Evolutionary conservation across 2,797 vertebrate genomes (phyloP), one percentile per base, ranked within the genome.

Genomic region (Parauchenoglanis ngamensis): DNA sequence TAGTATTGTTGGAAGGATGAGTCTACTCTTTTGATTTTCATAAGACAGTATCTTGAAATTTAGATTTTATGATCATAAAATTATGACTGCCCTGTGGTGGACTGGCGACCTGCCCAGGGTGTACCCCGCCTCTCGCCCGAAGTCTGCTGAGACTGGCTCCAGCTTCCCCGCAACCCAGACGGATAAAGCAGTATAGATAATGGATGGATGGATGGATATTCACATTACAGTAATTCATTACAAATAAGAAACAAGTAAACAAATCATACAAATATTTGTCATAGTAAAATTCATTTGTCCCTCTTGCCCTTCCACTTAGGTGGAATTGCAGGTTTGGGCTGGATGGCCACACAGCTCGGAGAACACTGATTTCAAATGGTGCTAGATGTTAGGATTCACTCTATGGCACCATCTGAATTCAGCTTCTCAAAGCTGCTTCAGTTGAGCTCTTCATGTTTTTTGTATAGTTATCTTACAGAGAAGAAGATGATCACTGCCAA

Each of bases 331-430:
- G 40, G 5, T 6, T 83, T 75, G 31, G 19, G n/a, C 31, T 87
- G 52, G 90, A 44, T 21, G 92, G 28, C 92, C 93, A 96, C 96
- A 96, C 98, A 96, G 92, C 94, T 97, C 96, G 97, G 97, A 97
- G 97, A 97, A 99, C 98, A 99, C 98, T 98, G 98, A 99, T 99
- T 99, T 99, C 98, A 99, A 98, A 99, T 99, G 98, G 98, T 99
- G 98, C 98, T 99, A 99, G 98, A 99, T 96, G 93, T 94, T 94
- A 94, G 91, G 96, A 95, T 93, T 95, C 95, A 98, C 98, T 99
- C 98, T 99, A 99, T 98, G 94, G 96, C 98, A 99, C 98, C 97
- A 98, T 96, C 95, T 98, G 98, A 99, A 99, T 97, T 96, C 98
- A 97, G 98, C 97, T 98, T 97, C 98, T 97, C 96, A 97, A 96